Percentiles rank a stretch among this genome's conserved stretches.
Conservation (phyloP, 2,888 invertebrate genomes). For the Muschampia plurimacula region DNA sequence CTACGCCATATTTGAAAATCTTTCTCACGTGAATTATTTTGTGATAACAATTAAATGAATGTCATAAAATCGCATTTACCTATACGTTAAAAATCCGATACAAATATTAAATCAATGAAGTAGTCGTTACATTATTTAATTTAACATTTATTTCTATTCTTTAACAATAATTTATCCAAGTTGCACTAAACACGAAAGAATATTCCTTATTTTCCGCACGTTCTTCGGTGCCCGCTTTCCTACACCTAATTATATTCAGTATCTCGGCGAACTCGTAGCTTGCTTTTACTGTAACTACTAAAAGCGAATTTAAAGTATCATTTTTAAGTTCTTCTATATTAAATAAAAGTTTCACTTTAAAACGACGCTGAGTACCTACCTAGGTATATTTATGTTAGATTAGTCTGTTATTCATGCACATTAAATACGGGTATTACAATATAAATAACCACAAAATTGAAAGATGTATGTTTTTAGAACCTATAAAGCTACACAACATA, state of each 20-base stretch:
- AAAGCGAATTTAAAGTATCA: conserved; percentile 19
- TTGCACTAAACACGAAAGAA: background rate
- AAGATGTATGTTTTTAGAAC: no score
- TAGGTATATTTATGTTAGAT: background rate
- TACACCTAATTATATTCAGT: conserved; percentile 34
- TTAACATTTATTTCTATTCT: no score
- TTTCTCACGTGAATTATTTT: background rate
- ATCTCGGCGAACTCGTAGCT: conserved; percentile 28
- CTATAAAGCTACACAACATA: no score
- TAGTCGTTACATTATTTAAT: no score
- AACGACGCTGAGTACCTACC: background rate
- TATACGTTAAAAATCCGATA: background rate
- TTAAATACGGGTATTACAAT: background rate
- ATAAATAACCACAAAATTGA: no score
- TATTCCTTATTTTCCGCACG: conserved; percentile 20
- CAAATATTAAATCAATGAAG: no score
- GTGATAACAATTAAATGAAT: background rate
- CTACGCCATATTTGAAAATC: background rate
- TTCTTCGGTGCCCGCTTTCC: conserved; percentile 22
- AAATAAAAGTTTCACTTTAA: background rate
- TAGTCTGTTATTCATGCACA: background rate
- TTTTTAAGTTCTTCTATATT: conserved; percentile 14
- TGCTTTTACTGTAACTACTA: conserved; percentile 28
- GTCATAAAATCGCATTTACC: background rate
- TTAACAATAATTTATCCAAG: background rate